A percentile compares a stretch with the other conserved stretches of the same genome.
phyloP scores from a whole-genome alignment of 2,797 vertebrate species.

The Graptemys geographica region DNA sequence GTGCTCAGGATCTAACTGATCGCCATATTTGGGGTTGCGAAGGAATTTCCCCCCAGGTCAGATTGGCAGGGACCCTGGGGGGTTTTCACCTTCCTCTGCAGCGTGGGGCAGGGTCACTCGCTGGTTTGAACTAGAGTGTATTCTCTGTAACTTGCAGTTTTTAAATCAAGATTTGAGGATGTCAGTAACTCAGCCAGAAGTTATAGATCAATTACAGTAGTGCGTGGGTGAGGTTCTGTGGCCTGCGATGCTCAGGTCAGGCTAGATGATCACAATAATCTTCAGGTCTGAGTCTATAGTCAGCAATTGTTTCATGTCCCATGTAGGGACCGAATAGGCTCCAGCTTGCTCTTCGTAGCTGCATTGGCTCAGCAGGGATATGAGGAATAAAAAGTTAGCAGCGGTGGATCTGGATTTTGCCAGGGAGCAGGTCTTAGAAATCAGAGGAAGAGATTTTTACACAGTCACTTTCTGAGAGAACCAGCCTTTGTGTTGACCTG shows the following conservation, averaged over 20 bases:
- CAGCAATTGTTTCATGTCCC: no score
- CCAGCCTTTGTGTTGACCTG: rapidly evolving
- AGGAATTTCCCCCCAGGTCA: background rate
- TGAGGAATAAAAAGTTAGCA: background rate
- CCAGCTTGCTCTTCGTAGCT: background rate
- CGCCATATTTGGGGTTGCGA: no score
- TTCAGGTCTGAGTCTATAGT: no score
- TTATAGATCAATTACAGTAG: background rate
- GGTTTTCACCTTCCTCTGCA: background rate
- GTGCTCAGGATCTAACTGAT: no score
- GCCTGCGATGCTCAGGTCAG: no score
- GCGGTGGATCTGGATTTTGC: background rate
- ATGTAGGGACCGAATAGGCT: no score
- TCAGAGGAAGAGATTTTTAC: background rate
- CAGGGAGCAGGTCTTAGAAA: background rate
- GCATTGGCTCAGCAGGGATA: background rate
- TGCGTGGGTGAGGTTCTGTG: background rate
- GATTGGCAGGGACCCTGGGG: background rate
- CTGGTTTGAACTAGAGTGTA: background rate
- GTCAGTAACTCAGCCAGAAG: no score
- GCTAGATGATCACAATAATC: no score
- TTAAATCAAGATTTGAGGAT: background rate
- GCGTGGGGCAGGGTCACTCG: background rate
- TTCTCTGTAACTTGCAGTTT: background rate
- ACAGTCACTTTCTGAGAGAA: background rate